A percentile compares a stretch with the other conserved stretches of the same genome.
These are phyloP conservation scores for Pinctada fucata DNA, from an alignment of 2,888 invertebrate genomes.

Conservation along the genomic window DNA sequence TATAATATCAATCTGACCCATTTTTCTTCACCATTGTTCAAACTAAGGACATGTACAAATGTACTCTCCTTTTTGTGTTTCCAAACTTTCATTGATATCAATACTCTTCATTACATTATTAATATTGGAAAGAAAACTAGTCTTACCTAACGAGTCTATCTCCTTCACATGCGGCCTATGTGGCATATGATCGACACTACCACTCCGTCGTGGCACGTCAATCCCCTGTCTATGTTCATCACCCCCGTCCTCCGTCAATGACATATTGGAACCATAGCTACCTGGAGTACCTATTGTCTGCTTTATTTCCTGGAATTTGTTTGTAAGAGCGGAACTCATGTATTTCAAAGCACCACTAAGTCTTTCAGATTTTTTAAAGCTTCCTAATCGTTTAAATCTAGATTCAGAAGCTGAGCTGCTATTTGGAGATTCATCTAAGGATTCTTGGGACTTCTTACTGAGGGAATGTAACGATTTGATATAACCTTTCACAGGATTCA, in stretches of 20 bases:
- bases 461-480: constrained; percentile 34
- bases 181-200: constrained; percentile 8
- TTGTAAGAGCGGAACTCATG: constrained; percentile 64
- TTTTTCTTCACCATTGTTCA: no score
- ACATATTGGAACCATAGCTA: constrained; percentile 62
- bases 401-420: constrained; percentile 38
- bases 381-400: constrained; percentile 46
- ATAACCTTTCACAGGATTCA: constrained; percentile 33
- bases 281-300: constrained; percentile 70
- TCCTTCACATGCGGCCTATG: constrained; percentile 14
- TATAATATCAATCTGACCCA: no score
- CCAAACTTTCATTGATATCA: no score
- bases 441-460: constrained; percentile 34
- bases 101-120: no score
- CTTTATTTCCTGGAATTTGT: constrained; percentile 71
- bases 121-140: no score
- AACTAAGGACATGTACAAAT: no score
- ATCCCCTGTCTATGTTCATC: constrained; percentile 17
- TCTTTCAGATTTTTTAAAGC: constrained; percentile 60
- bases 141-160: neutral
- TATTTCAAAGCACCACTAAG: constrained; percentile 66
- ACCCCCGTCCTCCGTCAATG: constrained; percentile 50
- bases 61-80: no score
- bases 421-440: constrained; percentile 36
- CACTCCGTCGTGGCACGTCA: constrained; percentile 27